Evolutionary conservation across 2,888 invertebrate species (phyloP), one percentile per base, ranked within the genome.

Genomic region (Eupithecia subfuscata): DNA sequence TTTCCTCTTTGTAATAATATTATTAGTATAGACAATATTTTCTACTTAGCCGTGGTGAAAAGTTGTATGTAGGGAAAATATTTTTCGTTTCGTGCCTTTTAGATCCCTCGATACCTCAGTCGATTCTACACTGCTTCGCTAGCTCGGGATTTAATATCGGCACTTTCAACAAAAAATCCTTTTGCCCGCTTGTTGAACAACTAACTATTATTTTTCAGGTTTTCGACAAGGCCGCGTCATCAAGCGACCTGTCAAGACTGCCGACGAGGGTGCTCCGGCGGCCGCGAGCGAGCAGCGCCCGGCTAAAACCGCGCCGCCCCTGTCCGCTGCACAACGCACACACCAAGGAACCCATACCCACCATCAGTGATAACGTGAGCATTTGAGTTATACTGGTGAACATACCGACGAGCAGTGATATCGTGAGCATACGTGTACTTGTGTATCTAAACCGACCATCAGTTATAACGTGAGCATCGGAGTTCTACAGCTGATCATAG

Each of bases 151-250:
- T 30, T 30, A 30, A 30, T 30, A 30, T 30, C 30, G 30, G 30
- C 30, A 30, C 30, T 1, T 30, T 30, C 30, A 30, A 30, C 30
- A 30, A 30, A 30, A 30, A 30, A 30, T 2, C 30, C 30, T 30
- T 30, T 30, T 30, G 30, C 30, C 30, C 30, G 30, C 30, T 30
- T 30, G 30, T 30, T 30, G 3, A 30, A 30, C 30, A 30, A 30
- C 1, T 30, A 30, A 30, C 1, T 30, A 30, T 2, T 30, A 30
- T 30, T n/a, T 8, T 60, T 25, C 18, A 75, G 81, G 86, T 95
- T 81, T 94, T 92, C 88, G 93, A 93, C 84, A 93, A 92, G 85
- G 79, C 91, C 2, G 89, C 90, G 4, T 88, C 89, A 34, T 85
- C 86, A 22, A 86, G 86, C 69, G 90, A 91, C 83, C 81, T 89